These are phyloP conservation scores for Rynchops niger DNA, from an alignment of 2,113 vertebrate species.

Conservation along the genomic window DNA sequence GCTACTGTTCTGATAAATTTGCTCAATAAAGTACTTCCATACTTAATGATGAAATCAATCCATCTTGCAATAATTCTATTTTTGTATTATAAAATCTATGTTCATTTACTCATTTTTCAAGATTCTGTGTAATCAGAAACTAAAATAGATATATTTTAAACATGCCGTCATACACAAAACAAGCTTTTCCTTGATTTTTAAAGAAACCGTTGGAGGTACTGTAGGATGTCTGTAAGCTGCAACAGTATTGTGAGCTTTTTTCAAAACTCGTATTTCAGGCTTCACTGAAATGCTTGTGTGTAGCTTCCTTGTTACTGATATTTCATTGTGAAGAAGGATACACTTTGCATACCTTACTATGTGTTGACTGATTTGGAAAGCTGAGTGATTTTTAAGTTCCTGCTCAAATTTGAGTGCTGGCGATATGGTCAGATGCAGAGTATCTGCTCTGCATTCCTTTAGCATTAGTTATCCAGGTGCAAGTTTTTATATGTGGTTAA, in stretches of 20 bases:
- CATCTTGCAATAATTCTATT: background rate
- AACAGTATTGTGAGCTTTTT: background rate
- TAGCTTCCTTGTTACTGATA: background rate
- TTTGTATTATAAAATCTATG: background rate
- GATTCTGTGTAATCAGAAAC: background rate
- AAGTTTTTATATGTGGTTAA: background rate
- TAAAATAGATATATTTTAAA: background rate
- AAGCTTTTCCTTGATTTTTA: background rate
- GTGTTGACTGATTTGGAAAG: background rate
- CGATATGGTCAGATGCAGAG: accelerated
- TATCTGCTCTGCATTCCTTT: background rate
- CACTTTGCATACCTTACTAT: background rate
- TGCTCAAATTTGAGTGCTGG: background rate
- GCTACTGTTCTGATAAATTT: background rate
- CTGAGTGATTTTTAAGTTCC: background rate
- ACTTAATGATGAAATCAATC: background rate
- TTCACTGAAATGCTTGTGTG: background rate
- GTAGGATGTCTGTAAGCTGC: background rate
- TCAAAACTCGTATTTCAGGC: background rate
- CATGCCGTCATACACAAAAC: accelerated
- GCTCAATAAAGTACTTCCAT: background rate
- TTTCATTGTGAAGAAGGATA: background rate
- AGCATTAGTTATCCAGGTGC: background rate
- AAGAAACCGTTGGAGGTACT: background rate
- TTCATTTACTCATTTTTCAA: background rate